phyloP scores from a whole-genome alignment of 1,140 invertebrate genomes.

The Drosophila mayri region DNA sequence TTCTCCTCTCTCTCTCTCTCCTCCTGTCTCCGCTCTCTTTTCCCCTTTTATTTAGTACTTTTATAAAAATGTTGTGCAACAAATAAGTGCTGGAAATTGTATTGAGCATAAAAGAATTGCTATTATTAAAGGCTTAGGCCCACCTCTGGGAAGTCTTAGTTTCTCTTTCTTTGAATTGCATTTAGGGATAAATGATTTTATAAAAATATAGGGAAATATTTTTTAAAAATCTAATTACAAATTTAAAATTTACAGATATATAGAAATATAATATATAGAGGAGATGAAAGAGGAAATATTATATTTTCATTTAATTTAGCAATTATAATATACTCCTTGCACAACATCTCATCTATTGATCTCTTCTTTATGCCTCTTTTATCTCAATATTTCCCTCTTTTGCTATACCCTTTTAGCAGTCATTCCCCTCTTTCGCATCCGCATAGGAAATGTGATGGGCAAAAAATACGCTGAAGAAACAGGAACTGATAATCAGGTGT shows the following conservation, averaged over 20 bases:
- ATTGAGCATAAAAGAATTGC: constrained; percentile 6
- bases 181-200: background rate
- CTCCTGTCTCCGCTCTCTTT: background rate
- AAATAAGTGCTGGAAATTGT: constrained; percentile 32
- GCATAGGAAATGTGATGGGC: constrained; percentile 24
- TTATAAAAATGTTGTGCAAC: constrained; percentile 26
- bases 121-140: background rate
- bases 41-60: constrained; percentile 8
- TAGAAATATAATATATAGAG: background rate
- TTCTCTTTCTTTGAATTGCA: background rate
- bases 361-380: background rate
- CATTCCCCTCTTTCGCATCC: constrained; percentile 35
- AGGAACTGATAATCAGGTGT: constrained; percentile 37
- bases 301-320: background rate
- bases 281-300: background rate
- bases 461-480: constrained; percentile 17
- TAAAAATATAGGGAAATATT: background rate
- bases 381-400: constrained; percentile 1
- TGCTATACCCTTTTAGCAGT: constrained; percentile 25
- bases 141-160: background rate
- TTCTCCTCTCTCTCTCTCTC: background rate
- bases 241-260: background rate
- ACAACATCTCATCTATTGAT: background rate
- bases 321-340: background rate
- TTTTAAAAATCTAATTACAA: too few relatives aligned